These are phyloP conservation scores for Lobophora halterata DNA, from an alignment of 2,888 invertebrate species.

Conservation along the genomic window DNA sequence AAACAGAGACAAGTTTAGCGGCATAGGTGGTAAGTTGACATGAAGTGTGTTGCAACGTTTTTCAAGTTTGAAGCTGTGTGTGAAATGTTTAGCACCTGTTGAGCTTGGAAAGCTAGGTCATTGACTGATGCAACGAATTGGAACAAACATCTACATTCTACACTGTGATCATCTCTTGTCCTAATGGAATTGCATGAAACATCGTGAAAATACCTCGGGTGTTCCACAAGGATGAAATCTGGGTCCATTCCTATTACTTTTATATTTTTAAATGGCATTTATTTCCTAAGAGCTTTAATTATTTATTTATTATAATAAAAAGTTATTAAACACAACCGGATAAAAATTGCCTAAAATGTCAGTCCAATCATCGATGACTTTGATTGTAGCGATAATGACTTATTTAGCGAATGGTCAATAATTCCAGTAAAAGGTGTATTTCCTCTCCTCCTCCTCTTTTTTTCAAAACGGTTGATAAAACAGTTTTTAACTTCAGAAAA, in stretches of 20 bases:
- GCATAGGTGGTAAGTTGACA: slow-evolving; percentile 52
- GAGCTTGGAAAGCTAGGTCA: slow-evolving; percentile 21
- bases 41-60: slow-evolving; percentile 44
- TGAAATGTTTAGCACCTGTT: slow-evolving; percentile 32
- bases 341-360: slow-evolving; percentile 9
- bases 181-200: no score
- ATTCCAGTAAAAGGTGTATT: slow-evolving; percentile 8
- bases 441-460: no score
- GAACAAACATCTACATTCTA: no score
- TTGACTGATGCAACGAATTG: slow-evolving; percentile 18
- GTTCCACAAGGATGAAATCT: no score
- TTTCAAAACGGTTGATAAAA: no score
- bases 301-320: slow-evolving; percentile 1
- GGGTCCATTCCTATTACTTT: no score
- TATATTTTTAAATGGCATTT: no score
- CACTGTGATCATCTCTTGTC: no score
- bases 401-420: slow-evolving; percentile 14
- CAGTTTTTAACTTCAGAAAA: no score
- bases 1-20: slow-evolving; percentile 52
- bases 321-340: no score
- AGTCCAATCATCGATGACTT: slow-evolving; percentile 5
- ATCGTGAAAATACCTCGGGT: no score
- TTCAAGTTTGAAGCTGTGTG: slow-evolving; percentile 21
- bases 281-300: slow-evolving; percentile 1
- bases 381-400: slow-evolving; percentile 10